Base-by-base conservation (phyloP, 1,140 invertebrate genomes). In the Diorhabda sublineata region DNA sequence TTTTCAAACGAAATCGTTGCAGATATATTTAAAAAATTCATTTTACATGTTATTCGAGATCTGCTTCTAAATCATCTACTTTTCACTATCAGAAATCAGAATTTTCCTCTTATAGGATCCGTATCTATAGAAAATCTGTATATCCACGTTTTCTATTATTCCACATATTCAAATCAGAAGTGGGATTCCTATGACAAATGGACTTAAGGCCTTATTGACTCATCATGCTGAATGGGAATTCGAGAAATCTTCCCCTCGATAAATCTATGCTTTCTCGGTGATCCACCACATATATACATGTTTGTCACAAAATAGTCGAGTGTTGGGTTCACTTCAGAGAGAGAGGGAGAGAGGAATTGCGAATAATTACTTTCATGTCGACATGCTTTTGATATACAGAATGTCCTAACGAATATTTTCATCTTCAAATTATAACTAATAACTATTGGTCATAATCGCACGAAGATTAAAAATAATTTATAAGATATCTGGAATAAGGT, bases 301-400 rank as follows among this genome's bases (percentile, higher is more conserved):
- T 52, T 52, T 52, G 47, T 52, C 47, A n/a, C 47, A 52, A 52
- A 52, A 52, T n/a, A 52, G 47, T 52, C 47, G n/a, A 52, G 47
- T 8, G 47, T 52, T 52, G 47, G 47, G 47, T 52, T 52, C 47
- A 52, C 6, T 52, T 52, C 6, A 52, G 47, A 52, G 47, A 52
- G 26, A 26, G 26, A 26, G 26, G 26, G 26, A 52, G 6, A 8
- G 47, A 52, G 4, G 47, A 52, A n/a, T 8, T 52, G 47, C n/a
- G 6, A 8, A n/a, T 52, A 52, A 52, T 52, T 52, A 52, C 47
- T 52, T 52, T 52, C 47, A 52, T 52, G 47, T 52, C 47, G 47
- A 52, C 47, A 52, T 52, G 6, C 47, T 6, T 2, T 8, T 52
- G 47, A n/a, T 8, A 52, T 52, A 52, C n/a, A 52, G 47, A 52